These are phyloP conservation scores for Elysia crispata DNA, from an alignment of 2,888 invertebrate species.

Conservation along the genomic window DNA sequence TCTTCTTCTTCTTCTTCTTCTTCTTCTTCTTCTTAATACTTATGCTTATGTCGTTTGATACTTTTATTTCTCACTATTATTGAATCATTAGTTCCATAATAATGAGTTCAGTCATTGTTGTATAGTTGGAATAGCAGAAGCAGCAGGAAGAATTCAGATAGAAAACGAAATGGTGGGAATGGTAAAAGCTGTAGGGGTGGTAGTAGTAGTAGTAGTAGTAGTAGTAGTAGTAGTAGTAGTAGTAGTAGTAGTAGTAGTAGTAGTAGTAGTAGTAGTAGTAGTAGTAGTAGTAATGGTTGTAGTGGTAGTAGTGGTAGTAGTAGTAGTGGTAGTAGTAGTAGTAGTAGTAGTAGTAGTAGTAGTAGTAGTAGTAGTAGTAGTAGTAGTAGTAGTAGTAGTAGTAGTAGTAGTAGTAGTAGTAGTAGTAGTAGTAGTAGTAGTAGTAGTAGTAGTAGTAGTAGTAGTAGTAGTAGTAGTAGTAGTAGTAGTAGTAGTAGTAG, in stretches of 20 bases:
- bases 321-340: slow-evolving; percentile 24
- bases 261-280: slow-evolving; percentile 21
- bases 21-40: no score
- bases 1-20: no score
- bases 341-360: slow-evolving; percentile 23
- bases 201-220: no score
- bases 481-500: no score
- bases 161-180: neutral
- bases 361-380: slow-evolving; percentile 13
- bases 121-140: no score
- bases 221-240: slow-evolving; percentile 34
- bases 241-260: slow-evolving; percentile 34
- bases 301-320: slow-evolving; percentile 5
- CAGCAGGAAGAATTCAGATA: neutral
- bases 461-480: slow-evolving; percentile 33
- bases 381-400: slow-evolving; percentile 14
- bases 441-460: slow-evolving; percentile 35
- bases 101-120: no score
- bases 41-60: no score
- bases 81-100: no score
- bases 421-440: slow-evolving; percentile 34
- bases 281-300: slow-evolving; percentile 5
- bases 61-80: no score
- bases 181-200: no score
- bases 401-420: slow-evolving; percentile 34